Percentiles rank a stretch among this genome's conserved stretches.
These are phyloP conservation scores for Steinernema scapterisci DNA, from an alignment of 2,888 invertebrate species.

Conservation along the genomic window DNA sequence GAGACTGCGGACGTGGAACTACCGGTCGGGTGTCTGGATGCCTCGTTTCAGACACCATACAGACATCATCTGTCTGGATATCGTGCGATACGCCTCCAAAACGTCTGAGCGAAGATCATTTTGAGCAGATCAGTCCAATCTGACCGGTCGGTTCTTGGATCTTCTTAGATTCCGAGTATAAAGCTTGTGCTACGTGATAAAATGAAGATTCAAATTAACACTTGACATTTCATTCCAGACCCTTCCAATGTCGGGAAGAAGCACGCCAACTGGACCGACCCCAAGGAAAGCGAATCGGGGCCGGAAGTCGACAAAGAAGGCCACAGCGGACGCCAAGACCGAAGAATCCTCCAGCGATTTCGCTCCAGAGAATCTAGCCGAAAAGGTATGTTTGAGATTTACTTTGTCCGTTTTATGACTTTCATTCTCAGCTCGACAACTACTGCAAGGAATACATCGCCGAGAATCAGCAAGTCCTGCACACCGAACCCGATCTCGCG, in stretches of 20 bases:
- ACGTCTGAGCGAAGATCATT: no score
- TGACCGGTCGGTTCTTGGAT: no score
- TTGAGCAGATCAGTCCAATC: no score
- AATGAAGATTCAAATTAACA: not conserved
- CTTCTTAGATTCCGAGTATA: no score
- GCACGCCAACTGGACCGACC: constrained; percentile 1
- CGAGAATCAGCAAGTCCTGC: not conserved
- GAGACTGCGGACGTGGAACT: no score
- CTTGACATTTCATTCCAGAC: not conserved
- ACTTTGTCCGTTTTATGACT: not conserved
- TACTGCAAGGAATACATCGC: not conserved
- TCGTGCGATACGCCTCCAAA: no score
- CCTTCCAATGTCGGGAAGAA: not conserved
- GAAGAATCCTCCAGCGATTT: not conserved
- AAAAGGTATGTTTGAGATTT: not conserved
- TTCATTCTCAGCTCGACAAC: not conserved
- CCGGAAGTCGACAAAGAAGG: not conserved
- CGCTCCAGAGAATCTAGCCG: not conserved
- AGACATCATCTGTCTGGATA: no score
- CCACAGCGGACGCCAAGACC: not conserved
- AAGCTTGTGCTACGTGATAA: not conserved
- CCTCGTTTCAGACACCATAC: no score
- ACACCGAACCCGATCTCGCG: not conserved
- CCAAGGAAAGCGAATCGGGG: not conserved
- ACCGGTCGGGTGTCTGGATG: no score